phyloP scores from a whole-genome alignment of 2,797 vertebrate species.

The Nasua narica region DNA sequence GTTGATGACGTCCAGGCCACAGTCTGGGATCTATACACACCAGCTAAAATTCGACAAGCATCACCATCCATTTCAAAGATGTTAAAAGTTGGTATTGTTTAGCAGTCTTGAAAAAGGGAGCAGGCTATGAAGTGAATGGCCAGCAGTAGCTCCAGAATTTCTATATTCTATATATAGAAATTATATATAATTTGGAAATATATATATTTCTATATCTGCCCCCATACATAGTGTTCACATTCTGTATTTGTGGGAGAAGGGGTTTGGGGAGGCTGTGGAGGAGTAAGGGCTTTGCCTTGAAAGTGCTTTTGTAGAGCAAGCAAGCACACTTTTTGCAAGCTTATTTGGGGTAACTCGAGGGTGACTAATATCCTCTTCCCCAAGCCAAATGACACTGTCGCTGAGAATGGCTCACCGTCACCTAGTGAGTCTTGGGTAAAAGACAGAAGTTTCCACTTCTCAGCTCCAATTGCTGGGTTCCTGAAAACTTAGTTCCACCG shows the following conservation, averaged over 20 bases:
- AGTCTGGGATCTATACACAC: background rate
- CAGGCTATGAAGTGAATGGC: background rate
- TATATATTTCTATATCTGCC: background rate
- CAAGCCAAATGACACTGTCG: background rate
- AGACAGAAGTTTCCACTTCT: constrained; percentile 40
- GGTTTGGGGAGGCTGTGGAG: background rate
- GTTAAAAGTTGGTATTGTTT: background rate
- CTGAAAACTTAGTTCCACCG: constrained; percentile 24
- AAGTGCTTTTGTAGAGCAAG: constrained; percentile 11
- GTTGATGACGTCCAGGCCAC: background rate
- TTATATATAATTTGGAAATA: no score
- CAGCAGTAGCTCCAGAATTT: background rate
- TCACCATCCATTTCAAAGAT: background rate
- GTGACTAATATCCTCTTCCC: background rate
- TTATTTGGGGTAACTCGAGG: background rate
- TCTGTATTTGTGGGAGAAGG: background rate
- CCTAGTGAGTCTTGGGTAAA: background rate
- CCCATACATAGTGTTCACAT: background rate
- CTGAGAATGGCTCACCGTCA: background rate
- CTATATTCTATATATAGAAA: no score
- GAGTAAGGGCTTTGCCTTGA: background rate
- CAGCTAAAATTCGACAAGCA: background rate
- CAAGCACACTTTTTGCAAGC: constrained; percentile 30
- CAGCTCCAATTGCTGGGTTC: background rate
- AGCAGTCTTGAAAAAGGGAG: constrained; percentile 1